Conservation (phyloP, 2,797 vertebrate genomes). For the Mus minutoides region DNA sequence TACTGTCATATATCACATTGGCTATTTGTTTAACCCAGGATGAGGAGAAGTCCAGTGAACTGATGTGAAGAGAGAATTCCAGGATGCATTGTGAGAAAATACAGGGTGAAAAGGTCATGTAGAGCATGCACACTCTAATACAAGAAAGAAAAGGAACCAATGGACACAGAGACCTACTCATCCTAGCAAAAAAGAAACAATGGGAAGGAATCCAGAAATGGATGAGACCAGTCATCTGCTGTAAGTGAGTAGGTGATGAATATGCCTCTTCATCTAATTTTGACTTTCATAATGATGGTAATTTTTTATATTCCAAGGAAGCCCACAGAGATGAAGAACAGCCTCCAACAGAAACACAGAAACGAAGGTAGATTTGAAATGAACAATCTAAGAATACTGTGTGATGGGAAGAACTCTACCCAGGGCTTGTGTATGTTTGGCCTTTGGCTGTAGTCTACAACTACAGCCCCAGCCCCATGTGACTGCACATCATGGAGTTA, state of each 20-base stretch:
- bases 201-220: constrained; percentile 32
- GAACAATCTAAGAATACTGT: background rate
- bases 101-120: background rate
- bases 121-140: background rate
- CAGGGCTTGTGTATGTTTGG: background rate
- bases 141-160: constrained; percentile 28
- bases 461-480: background rate
- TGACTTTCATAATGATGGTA: constrained; percentile 18
- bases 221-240: background rate
- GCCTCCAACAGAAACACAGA: background rate
- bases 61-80: background rate
- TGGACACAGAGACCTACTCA: background rate
- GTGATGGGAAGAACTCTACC: background rate
- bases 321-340: background rate
- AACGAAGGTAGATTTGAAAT: background rate
- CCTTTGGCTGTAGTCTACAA: background rate
- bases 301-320: background rate
- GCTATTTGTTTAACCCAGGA: background rate
- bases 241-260: background rate
- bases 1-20: fast-evolving
- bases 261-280: background rate
- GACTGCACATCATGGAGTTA: background rate
- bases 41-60: background rate
- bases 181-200: constrained; percentile 44
- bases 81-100: background rate